Conservation (phyloP, 2,797 vertebrate species). For the Danio albolineatus region DNA sequence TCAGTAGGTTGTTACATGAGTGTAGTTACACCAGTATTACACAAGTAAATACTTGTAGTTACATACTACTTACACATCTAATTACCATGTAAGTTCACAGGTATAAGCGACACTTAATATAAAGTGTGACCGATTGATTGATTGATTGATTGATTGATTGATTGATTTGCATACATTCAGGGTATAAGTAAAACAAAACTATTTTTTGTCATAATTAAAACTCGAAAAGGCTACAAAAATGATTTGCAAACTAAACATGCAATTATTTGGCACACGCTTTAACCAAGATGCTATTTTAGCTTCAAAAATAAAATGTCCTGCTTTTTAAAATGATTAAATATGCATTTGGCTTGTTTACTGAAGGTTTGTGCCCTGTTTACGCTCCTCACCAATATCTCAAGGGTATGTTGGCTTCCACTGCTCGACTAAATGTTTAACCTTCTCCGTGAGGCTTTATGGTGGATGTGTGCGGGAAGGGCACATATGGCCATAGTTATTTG, state of each 20-base stretch:
- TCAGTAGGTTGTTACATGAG: too few species aligned
- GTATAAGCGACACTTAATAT: too few species aligned
- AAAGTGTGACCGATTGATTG: too few species aligned
- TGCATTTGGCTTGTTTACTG: neutral
- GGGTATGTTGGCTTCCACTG: conserved; percentile 36
- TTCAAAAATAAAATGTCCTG: conserved; percentile 15
- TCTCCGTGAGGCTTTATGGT: conserved; percentile 51
- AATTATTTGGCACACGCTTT: neutral
- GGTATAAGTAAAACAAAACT: neutral
- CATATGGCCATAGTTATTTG: conserved; percentile 59
- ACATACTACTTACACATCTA: too few species aligned
- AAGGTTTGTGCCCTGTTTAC: conserved; percentile 1
- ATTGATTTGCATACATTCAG: neutral
- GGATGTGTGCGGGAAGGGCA: conserved; percentile 43
- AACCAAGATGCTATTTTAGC: too few species aligned
- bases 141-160: too few species aligned
- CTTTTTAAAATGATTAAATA: neutral
- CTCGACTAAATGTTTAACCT: conserved; percentile 38
- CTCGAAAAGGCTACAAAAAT: neutral
- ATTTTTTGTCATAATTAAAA: neutral
- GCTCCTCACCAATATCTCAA: conserved; percentile 29
- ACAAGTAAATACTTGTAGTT: too few species aligned
- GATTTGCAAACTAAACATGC: neutral
- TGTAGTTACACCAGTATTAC: too few species aligned
- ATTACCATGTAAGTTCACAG: too few species aligned